A percentile compares a stretch with the other conserved stretches of the same genome.
phyloP scores from a whole-genome alignment of 1,140 invertebrate genomes.

The Galleria mellonella region DNA sequence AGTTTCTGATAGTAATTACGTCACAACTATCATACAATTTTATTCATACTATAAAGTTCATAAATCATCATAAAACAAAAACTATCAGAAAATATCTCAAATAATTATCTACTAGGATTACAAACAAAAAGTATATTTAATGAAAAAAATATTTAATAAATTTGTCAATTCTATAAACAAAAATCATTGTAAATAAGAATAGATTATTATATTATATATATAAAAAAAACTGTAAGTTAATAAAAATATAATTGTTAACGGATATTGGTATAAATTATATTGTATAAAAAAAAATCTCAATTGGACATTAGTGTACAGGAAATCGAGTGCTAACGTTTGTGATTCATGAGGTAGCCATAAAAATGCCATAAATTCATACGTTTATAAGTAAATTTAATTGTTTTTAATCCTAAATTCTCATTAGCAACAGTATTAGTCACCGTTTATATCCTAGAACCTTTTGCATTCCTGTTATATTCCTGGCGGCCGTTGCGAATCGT shows the following conservation, averaged over 20 bases:
- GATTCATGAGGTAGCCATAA: slow-evolving; percentile 70
- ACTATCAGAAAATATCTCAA: slow-evolving; percentile 34
- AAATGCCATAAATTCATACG: slow-evolving; percentile 57
- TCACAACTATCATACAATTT: too few species aligned
- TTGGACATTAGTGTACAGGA: slow-evolving; percentile 41
- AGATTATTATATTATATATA: slow-evolving; percentile 47
- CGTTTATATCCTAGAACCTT: slow-evolving; percentile 22
- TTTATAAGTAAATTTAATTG: slow-evolving; percentile 4
- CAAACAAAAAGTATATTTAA: slow-evolving; percentile 42
- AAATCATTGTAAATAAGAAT: slow-evolving; percentile 63
- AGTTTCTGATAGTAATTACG: slow-evolving; percentile 24
- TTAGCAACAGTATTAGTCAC: slow-evolving; percentile 9
- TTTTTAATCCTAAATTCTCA: slow-evolving; percentile 9
- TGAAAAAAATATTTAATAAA: slow-evolving; percentile 53
- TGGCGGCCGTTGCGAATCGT: slow-evolving; percentile 34
- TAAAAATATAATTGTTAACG: slow-evolving; percentile 51
- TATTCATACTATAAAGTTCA: slow-evolving; percentile 7
- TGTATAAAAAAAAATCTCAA: slow-evolving; percentile 41
- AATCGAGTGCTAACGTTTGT: slow-evolving; percentile 54
- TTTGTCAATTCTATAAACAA: slow-evolving; percentile 63
- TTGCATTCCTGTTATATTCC: slow-evolving; percentile 67
- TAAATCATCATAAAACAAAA: slow-evolving; percentile 13
- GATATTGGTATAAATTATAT: slow-evolving; percentile 44
- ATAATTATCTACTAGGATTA: slow-evolving; percentile 26
- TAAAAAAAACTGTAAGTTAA: slow-evolving; percentile 39